Conservation (phyloP, 1,140 invertebrate species). For the Sinonovacula constricta region DNA sequence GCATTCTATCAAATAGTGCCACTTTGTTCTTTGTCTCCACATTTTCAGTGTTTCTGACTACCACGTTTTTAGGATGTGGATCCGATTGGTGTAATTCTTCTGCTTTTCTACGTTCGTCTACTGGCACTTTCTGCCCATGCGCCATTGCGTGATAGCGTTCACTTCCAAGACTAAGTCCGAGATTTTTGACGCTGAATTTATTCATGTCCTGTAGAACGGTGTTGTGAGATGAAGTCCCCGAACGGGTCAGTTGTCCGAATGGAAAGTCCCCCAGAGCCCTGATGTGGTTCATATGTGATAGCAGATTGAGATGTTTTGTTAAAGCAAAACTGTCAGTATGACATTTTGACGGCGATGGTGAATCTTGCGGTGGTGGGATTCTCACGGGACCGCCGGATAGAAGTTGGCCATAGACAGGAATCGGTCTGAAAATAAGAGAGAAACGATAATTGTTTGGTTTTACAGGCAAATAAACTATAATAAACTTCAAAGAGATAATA, state of each 20-base stretch:
- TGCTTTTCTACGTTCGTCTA: conserved; percentile 9
- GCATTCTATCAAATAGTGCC: conserved; percentile 9
- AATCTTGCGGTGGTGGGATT: conserved; percentile 1
- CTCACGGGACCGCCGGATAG: not conserved
- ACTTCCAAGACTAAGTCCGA: not conserved
- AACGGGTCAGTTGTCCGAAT: not conserved
- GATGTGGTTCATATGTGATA: conserved; percentile 35
- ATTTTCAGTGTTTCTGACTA: not conserved
- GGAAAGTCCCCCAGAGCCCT: conserved; percentile 27
- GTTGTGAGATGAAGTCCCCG: conserved; percentile 4
- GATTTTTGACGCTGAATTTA: conserved; percentile 49
- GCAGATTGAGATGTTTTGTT: conserved; percentile 37
- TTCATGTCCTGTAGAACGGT: conserved; percentile 29
- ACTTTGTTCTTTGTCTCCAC: conserved; percentile 2
- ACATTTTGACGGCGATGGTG: not conserved
- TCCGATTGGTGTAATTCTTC: not conserved
- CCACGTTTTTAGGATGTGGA: not conserved
- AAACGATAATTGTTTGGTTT: too few species aligned
- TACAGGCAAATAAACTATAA: too few species aligned
- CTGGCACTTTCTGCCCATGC: not conserved
- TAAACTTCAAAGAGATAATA: too few species aligned
- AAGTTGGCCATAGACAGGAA: conserved; percentile 43
- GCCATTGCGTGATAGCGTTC: conserved; percentile 33
- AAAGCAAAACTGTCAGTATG: conserved; percentile 7
- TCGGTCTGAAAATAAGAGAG: conserved; percentile 43